Evolutionary conservation across 2,113 vertebrate genomes (phyloP).

Genomic region (Pungitius pungitius): DNA sequence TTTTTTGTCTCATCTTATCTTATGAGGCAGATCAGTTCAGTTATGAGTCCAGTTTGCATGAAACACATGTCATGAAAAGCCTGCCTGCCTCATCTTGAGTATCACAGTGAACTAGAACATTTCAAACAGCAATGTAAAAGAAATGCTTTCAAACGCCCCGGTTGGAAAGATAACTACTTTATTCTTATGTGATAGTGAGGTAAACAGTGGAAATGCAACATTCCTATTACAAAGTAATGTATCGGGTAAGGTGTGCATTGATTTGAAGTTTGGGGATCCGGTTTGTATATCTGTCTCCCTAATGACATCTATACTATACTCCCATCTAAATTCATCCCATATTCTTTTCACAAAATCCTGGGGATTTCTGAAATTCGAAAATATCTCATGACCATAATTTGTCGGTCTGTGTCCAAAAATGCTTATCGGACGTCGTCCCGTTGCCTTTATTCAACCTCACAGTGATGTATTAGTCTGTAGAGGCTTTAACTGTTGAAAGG

Average conservation of each 20-base stretch:
- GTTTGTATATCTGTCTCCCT: constrained; percentile 29
- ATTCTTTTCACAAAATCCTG: constrained; percentile 12
- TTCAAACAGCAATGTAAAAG: not conserved
- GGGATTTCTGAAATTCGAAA: not conserved
- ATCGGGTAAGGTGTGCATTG: not conserved
- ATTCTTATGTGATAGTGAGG: not conserved
- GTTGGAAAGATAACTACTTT: not conserved
- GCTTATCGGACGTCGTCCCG: not conserved
- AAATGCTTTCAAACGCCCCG: not conserved
- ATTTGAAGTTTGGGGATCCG: too few species aligned
- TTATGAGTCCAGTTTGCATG: not conserved
- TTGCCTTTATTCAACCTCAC: not conserved
- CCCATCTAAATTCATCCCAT: constrained; percentile 36
- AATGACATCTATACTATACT: constrained; percentile 14
- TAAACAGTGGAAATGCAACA: not conserved
- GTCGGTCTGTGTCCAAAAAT: not conserved
- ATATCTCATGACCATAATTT: constrained; percentile 10
- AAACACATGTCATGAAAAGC: not conserved
- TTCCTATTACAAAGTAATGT: not conserved
- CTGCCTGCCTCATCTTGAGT: not conserved
- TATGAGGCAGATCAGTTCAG: not conserved
- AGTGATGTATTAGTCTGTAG: constrained; percentile 32
- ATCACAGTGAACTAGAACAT: not conserved
- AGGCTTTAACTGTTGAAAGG: constrained; percentile 21
- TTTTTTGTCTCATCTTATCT: too few species aligned